phyloP scores from a whole-genome alignment of 2,797 vertebrate genomes.

The Parauchenoglanis ngamensis region DNA sequence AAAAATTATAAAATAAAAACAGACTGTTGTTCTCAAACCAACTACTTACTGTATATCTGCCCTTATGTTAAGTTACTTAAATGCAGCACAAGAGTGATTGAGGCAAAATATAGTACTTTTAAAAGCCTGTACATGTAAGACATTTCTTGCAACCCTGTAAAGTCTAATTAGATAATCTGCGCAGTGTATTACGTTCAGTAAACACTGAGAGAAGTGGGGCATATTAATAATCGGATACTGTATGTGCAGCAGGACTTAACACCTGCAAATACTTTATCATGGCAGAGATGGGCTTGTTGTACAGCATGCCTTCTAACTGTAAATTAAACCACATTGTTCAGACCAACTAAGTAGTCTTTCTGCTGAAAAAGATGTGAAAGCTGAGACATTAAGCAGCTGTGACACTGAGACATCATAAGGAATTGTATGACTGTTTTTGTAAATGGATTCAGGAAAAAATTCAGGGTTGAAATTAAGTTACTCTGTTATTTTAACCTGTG shows the following conservation, averaged over 20 bases:
- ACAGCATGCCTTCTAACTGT: constrained; percentile 43
- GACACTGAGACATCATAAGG: neutral
- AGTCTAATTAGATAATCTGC: constrained; percentile 17
- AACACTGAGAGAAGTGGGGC: constrained; percentile 45
- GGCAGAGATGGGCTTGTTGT: constrained; percentile 60
- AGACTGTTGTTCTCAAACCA: constrained; percentile 4
- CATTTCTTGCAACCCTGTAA: neutral
- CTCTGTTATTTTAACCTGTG: neutral
- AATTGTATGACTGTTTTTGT: neutral
- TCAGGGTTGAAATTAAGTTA: neutral
- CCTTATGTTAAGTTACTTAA: neutral
- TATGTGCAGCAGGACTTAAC: constrained; percentile 52
- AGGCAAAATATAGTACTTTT: constrained; percentile 13
- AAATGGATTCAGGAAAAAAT: neutral
- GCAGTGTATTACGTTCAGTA: constrained; percentile 35
- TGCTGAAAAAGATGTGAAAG: neutral
- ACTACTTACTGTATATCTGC: constrained; percentile 2
- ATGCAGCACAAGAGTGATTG: neutral
- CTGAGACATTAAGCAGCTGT: neutral
- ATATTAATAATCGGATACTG: constrained; percentile 65
- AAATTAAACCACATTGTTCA: constrained; percentile 31
- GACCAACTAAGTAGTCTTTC: neutral
- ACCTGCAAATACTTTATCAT: constrained; percentile 67
- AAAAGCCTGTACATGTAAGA: constrained; percentile 4
- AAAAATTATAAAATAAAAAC: neutral